A percentile compares a stretch with the other conserved stretches of the same genome.
Evolutionary conservation across 2,888 invertebrate species (phyloP).

Genomic region (Polydesmus complanatus): DNA sequence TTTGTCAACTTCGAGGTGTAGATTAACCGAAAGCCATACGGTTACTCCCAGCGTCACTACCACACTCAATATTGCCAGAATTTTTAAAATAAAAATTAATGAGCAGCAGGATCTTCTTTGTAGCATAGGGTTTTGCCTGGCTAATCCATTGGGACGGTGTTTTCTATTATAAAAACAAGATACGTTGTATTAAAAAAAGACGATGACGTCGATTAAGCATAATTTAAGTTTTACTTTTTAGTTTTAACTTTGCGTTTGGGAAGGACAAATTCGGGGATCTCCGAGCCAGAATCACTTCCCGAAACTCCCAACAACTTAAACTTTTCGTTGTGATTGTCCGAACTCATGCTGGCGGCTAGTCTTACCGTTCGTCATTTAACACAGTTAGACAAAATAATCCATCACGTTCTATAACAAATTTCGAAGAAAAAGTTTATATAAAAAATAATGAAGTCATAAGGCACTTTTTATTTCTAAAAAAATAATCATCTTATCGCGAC

Average conservation of each 20-base stretch:
- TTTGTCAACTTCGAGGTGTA: constrained; percentile 6
- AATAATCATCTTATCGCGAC: too few relatives aligned
- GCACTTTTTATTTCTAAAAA: too few relatives aligned
- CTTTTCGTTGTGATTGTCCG: constrained; percentile 13
- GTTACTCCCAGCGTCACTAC: constrained; percentile 1
- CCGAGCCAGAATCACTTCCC: constrained; percentile 15
- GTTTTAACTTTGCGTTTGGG: constrained; percentile 16
- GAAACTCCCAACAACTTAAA: constrained; percentile 13
- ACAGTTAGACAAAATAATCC: too few relatives aligned
- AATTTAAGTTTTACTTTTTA: constrained; percentile 10
- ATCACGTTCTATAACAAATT: too few relatives aligned
- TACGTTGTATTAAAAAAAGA: background rate
- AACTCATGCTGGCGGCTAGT: too few relatives aligned
- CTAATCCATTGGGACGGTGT: background rate
- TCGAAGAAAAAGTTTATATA: too few relatives aligned
- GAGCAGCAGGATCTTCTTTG: background rate
- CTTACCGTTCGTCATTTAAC: too few relatives aligned
- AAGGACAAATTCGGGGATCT: constrained; percentile 7
- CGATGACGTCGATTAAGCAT: background rate
- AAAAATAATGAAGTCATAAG: too few relatives aligned
- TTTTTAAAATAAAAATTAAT: constrained; percentile 1
- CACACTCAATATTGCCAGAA: background rate
- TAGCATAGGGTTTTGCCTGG: background rate
- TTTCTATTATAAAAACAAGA: background rate
- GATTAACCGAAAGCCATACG: constrained; percentile 4